Base-by-base conservation (phyloP, 2,888 invertebrate genomes). In the Schizaphis graminum region DNA sequence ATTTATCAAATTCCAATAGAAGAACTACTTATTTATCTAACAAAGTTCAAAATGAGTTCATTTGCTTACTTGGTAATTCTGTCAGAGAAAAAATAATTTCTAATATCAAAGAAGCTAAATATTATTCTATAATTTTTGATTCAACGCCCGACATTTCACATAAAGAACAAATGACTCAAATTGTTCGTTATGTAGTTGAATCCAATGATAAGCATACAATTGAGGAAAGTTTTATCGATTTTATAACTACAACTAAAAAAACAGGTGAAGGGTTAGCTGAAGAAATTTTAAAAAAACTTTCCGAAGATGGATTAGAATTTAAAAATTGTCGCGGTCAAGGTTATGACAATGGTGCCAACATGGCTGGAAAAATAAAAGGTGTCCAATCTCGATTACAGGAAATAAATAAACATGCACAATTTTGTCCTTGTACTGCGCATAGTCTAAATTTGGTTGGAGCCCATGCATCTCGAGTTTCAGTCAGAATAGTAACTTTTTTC, bases 111-210 rank as follows among this genome's bases (percentile, higher is more conserved):
- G 24, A 77, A 77, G 13, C 77, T 77, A 77, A 77, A 77, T 77
- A 77, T 77, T 77, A 77, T n/a, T 77, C 77, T 85, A 85, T 85
- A 44, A 41, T 85, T 85, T 85, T 85, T 85, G 35, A 85, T 41
- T 85, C 84, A 85, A 85, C 84, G 44, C 84, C 44, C 24, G 84
- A 85, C 26, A 85, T 57, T 57, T 57, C 57, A 57, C 57, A 57
- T 57, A 35, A 77, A 35, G 35, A 77, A 77, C 77, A 77, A 77
- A 77, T 77, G 16, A 35, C 16, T 35, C 77, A 77, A 77, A 77
- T 77, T 77, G 77, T 67, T 67, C 67, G 67, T 77, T 77, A 77
- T 77, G 77, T 77, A 35, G 77, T 35, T 77, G 77, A 77, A 77
- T 77, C 77, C 35, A 77, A 77, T 77, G 77, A 77, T 77, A 77